Evolutionary conservation across 2,888 invertebrate genomes (phyloP).

Genomic region (Lypha dubia): DNA sequence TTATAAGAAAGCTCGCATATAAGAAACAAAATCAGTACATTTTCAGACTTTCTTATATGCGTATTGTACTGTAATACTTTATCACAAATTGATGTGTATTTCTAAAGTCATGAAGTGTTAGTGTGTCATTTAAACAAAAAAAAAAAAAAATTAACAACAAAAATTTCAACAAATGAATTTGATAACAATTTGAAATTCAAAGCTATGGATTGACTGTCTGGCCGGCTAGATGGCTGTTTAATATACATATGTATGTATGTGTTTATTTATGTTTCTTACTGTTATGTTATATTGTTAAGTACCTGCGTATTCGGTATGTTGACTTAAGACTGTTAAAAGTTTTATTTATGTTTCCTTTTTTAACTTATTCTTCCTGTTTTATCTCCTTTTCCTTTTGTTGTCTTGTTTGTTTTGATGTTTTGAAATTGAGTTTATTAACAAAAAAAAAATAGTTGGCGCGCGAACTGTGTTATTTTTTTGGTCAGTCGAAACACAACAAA

Average conservation of each 20-base stretch:
- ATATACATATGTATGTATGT: conserved; percentile 17
- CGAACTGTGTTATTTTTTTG: conserved; percentile 47
- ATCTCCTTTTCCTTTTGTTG: conserved; percentile 50
- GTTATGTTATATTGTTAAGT: not conserved
- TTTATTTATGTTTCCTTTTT: conserved; percentile 46
- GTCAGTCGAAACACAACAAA: conserved; percentile 19
- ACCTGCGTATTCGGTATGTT: conserved; percentile 25
- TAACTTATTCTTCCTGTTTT: conserved; percentile 48
- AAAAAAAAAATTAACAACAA: conserved; percentile 8
- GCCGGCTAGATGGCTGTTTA: not conserved
- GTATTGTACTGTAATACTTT: too few species aligned
- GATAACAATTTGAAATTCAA: conserved; percentile 35
- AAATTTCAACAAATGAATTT: conserved; percentile 4
- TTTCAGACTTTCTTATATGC: too few species aligned
- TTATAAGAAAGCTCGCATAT: too few species aligned
- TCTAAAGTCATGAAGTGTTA: conserved; percentile 60
- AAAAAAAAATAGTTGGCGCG: conserved; percentile 56
- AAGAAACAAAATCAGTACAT: too few species aligned
- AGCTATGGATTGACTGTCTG: not conserved
- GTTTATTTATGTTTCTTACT: conserved; percentile 4
- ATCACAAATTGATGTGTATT: conserved; percentile 53
- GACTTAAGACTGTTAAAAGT: conserved; percentile 29
- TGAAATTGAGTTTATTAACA: conserved; percentile 27
- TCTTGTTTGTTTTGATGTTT: conserved; percentile 68
- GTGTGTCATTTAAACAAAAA: conserved; percentile 48